These are phyloP conservation scores for Falcunculus frontatus DNA, from an alignment of 2,113 vertebrate species.

Conservation along the genomic window DNA sequence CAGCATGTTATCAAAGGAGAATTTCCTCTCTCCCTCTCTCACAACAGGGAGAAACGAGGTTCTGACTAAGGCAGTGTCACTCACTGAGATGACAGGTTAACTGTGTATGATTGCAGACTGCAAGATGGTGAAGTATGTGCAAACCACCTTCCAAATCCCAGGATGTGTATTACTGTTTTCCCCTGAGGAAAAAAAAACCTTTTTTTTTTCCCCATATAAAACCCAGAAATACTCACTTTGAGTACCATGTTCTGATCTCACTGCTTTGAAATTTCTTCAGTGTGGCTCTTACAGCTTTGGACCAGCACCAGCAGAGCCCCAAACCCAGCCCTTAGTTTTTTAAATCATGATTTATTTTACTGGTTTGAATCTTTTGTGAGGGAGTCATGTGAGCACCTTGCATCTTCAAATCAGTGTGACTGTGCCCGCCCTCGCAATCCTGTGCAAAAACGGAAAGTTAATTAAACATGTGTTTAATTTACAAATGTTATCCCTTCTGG, in stretches of 20 bases:
- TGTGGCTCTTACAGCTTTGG: not conserved
- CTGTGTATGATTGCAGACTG: not conserved
- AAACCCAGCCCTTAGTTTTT: not conserved
- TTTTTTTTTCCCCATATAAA: not conserved
- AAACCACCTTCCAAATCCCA: conserved; percentile 3
- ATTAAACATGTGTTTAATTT: conserved; percentile 60
- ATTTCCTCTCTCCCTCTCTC: not conserved
- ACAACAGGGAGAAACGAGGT: not conserved
- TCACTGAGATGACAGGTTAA: conserved; percentile 34
- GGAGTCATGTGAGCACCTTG: not conserved
- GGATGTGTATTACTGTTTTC: not conserved
- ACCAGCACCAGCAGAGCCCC: not conserved
- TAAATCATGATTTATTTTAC: not conserved
- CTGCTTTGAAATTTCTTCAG: not conserved
- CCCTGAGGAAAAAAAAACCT: not conserved
- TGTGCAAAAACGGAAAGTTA: not conserved
- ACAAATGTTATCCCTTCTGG: conserved; percentile 51
- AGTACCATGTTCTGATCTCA: not conserved
- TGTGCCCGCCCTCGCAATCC: not conserved
- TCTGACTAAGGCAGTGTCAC: conserved; percentile 4
- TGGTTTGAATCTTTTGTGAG: not conserved
- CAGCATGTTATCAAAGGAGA: not conserved
- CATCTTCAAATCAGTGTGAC: not conserved
- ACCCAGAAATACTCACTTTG: not conserved
- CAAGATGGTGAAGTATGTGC: not conserved